A percentile compares a stretch with the other conserved stretches of the same genome.
These are phyloP conservation scores for Diloba caeruleocephala DNA, from an alignment of 2,888 invertebrate genomes.

Conservation along the genomic window DNA sequence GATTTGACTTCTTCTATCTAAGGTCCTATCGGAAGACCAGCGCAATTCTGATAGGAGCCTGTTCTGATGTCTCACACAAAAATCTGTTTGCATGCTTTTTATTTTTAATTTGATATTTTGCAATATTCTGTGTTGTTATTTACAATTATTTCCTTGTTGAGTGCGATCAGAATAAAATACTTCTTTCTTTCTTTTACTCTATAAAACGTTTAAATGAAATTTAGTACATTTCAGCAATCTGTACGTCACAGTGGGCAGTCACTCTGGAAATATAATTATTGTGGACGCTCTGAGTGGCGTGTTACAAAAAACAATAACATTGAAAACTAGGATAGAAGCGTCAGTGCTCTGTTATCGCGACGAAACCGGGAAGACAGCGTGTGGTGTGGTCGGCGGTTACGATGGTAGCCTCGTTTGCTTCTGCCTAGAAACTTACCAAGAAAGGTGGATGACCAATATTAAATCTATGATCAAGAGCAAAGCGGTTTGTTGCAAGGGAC, in stretches of 20 bases:
- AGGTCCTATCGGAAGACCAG: too few relatives aligned
- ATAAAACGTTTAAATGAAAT: background rate
- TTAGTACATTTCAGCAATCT: slow-evolving; percentile 66
- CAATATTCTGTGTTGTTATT: too few relatives aligned
- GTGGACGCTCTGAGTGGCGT: slow-evolving; percentile 87
- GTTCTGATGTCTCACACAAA: too few relatives aligned
- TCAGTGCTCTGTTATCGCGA: slow-evolving; percentile 82
- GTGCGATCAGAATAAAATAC: too few relatives aligned
- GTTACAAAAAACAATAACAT: slow-evolving; percentile 78
- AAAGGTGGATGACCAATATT: slow-evolving; percentile 90
- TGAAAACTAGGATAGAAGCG: slow-evolving; percentile 93
- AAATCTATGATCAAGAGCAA: slow-evolving; percentile 91
- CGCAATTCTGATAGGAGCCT: too few relatives aligned
- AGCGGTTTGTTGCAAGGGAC: slow-evolving; percentile 70
- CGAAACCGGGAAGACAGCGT: slow-evolving; percentile 53
- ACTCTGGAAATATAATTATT: slow-evolving; percentile 92
- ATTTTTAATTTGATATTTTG: too few relatives aligned
- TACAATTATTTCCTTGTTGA: too few relatives aligned
- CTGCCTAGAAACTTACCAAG: slow-evolving; percentile 82
- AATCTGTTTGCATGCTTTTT: too few relatives aligned
- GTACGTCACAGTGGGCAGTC: slow-evolving; percentile 85
- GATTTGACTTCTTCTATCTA: too few relatives aligned
- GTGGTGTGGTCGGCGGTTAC: slow-evolving; percentile 93
- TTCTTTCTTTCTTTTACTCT: too few relatives aligned
- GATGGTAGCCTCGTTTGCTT: slow-evolving; percentile 93